Evolutionary conservation across 23 tunicate species (phyloP).

Genomic region (Oikopleura dioica): DNA sequence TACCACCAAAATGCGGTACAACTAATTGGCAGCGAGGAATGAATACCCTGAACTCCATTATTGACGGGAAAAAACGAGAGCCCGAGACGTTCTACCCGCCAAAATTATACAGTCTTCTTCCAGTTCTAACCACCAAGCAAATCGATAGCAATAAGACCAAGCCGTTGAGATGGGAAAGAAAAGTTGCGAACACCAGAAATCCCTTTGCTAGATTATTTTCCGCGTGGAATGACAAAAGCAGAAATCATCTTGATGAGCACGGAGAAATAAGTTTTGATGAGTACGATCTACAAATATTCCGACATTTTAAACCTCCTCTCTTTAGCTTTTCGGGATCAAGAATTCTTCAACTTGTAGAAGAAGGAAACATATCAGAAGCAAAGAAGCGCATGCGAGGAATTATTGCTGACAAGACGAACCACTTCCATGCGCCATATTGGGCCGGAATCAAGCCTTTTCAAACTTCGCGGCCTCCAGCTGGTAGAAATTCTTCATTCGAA

Average conservation of each 20-base stretch:
- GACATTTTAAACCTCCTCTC: too few species aligned
- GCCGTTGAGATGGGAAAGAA: too few species aligned
- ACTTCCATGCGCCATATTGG: not conserved
- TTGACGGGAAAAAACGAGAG: not conserved
- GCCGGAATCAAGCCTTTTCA: not conserved
- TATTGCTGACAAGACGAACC: not conserved
- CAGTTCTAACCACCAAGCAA: not conserved
- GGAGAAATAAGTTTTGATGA: not conserved
- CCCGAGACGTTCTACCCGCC: not conserved
- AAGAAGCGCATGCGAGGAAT: too few species aligned
- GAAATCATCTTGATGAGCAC: not conserved
- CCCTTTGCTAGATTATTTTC: not conserved
- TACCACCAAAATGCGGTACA: conserved; percentile 13
- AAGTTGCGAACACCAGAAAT: conserved; percentile 6
- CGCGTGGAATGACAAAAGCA: not conserved
- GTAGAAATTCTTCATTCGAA: not conserved
- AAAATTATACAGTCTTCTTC: not conserved
- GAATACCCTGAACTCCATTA: not conserved
- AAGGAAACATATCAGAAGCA: too few species aligned
- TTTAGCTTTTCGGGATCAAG: too few species aligned
- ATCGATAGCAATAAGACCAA: too few species aligned
- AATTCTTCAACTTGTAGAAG: too few species aligned
- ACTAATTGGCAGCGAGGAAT: conserved; percentile 11
- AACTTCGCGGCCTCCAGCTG: too few species aligned
- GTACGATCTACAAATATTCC: not conserved